Base-by-base conservation (phyloP, 2,113 vertebrate species). In the Sphaerodactylus townsendi region DNA sequence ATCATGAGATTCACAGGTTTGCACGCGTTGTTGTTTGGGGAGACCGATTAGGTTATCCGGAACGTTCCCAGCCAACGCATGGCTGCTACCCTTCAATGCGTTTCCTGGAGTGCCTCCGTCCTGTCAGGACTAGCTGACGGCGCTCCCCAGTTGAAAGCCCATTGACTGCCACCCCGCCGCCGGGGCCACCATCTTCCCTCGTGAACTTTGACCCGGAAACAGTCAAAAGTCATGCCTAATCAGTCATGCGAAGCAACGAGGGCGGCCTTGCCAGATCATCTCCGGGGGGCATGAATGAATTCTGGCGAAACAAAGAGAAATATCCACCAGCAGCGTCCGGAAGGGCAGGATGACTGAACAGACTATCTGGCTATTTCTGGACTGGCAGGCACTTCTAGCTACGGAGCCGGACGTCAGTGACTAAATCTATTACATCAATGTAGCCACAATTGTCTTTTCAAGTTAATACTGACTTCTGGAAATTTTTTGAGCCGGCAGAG, bases 1-100 rank as follows among this genome's bases (percentile, higher is more conserved):
- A 84, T 80, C 85, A 92, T 93, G 91, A 94, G 88, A 89, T 92
- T 92, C 93, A 92, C 77, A 64, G 88, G 88, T 81, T 88, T 75
- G 81, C 41, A 90, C 85, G 72, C 39, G 48, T 90, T 81, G 78
- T 78, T 87, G 83, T 89, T 79, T 85, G 86, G 85, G 84, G 90
- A 90, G 88, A 90, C 86, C 84, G 82, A 48, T 89, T 92, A 87
- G 88, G 88, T 92, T 87, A 85, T 85, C 72, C 50, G 48, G 35
- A 66, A 89, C 70, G 35, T 81, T 79, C 80, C 83, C 48, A 85
- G 79, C 71, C 85, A 78, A 39, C 35, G n/a, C 28, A 75, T 62
- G 56, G 10, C 72, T 82, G 15, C 2, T 69, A 5, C 85, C 91
- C 74, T 65, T 53, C 33, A 62, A 77, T 65, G 21, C 59, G 4